phyloP scores from a whole-genome alignment of 2,888 invertebrate species.

The Diloba caeruleocephala region DNA sequence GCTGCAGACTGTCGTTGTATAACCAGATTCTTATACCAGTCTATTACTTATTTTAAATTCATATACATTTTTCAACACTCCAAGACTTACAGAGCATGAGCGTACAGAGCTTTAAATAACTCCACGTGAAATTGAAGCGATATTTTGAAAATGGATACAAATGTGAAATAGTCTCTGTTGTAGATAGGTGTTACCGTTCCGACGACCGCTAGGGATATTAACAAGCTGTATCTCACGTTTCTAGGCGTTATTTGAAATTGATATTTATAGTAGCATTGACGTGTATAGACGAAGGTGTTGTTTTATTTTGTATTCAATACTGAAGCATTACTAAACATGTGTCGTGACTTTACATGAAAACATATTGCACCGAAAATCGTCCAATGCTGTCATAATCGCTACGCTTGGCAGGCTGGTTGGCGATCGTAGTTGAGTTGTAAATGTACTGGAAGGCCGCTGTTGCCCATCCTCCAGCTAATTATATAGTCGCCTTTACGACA shows the following conservation, averaged over 20 bases:
- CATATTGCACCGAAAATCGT: too few relatives aligned
- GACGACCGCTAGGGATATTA: constrained; percentile 45
- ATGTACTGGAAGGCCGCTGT: too few relatives aligned
- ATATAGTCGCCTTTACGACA: too few relatives aligned
- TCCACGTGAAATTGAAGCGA: constrained; percentile 13
- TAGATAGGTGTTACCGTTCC: constrained; percentile 11
- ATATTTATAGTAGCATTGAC: constrained; percentile 36
- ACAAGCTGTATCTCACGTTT: constrained; percentile 34
- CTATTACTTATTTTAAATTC: neutral
- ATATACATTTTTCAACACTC: constrained; percentile 1
- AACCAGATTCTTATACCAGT: neutral
- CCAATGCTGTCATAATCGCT: too few relatives aligned
- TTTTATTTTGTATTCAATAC: constrained; percentile 10
- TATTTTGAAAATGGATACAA: constrained; percentile 30
- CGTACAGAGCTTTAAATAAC: constrained; percentile 15
- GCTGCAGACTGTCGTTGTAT: too few relatives aligned
- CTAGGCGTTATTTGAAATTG: constrained; percentile 33
- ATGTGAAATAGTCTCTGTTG: constrained; percentile 13
- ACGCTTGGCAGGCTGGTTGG: too few relatives aligned
- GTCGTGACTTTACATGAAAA: too few relatives aligned
- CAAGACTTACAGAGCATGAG: neutral
- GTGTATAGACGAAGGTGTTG: constrained; percentile 14
- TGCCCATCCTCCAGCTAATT: too few relatives aligned
- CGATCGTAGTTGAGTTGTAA: too few relatives aligned
- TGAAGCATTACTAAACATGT: neutral